Percentiles rank a stretch among this genome's conserved stretches.
Conservation (phyloP, 2,797 vertebrate genomes). For the Protonibea diacanthus region DNA sequence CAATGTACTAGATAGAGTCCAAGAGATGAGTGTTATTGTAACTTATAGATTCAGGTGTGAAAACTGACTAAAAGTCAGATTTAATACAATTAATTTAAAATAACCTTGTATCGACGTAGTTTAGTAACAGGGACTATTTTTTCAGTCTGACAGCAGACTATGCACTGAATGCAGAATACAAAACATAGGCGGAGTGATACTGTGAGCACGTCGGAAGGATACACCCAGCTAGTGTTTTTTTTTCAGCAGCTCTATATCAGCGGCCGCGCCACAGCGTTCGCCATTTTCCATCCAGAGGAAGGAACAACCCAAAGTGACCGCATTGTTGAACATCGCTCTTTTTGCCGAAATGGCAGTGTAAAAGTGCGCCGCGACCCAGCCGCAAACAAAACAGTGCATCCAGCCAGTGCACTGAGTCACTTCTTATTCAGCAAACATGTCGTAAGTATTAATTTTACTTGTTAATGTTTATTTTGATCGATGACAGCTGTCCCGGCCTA, state of each 20-base stretch:
- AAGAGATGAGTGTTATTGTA: not conserved
- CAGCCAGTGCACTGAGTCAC: constrained; percentile 84
- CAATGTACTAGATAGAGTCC: too few relatives aligned
- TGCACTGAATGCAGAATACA: not conserved
- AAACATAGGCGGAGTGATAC: constrained; percentile 70
- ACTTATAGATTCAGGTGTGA: too few relatives aligned
- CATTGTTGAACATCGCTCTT: constrained; percentile 38
- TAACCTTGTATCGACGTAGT: not conserved
- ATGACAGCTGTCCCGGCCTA: constrained; percentile 22
- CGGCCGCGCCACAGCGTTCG: accelerated
- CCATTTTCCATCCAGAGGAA: constrained; percentile 57
- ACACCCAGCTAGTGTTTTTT: constrained; percentile 6
- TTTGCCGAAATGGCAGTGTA: constrained; percentile 85
- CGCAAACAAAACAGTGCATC: constrained; percentile 85
- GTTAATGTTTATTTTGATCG: not conserved
- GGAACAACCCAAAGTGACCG: not conserved
- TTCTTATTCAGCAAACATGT: constrained; percentile 83
- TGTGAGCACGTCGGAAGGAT: constrained; percentile 70
- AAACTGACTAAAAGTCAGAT: not conserved
- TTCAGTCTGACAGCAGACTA: too few relatives aligned
- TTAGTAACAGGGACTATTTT: not conserved
- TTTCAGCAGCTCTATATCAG: constrained; percentile 36
- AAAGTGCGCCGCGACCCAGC: constrained; percentile 82
- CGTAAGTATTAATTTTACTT: constrained; percentile 79
- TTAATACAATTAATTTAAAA: not conserved